Base-by-base conservation (phyloP, 2,888 invertebrate species). In the Phrixothrix hirtus region DNA sequence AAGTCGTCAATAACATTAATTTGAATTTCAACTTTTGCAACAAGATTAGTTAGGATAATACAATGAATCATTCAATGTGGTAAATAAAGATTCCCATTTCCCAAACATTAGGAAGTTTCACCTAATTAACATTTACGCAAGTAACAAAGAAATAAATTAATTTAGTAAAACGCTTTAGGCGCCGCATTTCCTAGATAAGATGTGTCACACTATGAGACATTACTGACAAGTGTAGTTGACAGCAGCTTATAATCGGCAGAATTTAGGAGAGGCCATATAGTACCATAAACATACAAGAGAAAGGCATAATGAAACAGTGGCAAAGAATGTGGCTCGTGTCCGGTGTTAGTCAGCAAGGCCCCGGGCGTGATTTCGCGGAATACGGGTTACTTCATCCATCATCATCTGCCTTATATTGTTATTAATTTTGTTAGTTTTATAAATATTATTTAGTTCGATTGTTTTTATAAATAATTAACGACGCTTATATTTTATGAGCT, bases 291-390 rank as follows among this genome's bases (percentile, higher is more conserved):
- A 16, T 21, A 36, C 17, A 29, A n/a, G 48, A 39, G 51, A 51
- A 45, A 45, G 45, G 41, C 39, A 31, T n/a, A 31, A 25, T 54
- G 54, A 54, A 54, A 48, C 54, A 54, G 54, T 54, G 48, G 44
- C 44, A 29, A 54, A 54, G 54, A 54, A 54, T 54, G 54, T 54
- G 44, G 35, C 54, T 47, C 53, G 54, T 52, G 58, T 58, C 58
- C 55, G 58, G 55, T 51, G 49, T 58, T 58, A 58, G 55, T 58
- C 55, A 58, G 45, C 44, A 29, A 15, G 26, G 42, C 52, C 53
- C 35, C 41, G 17, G 44, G 43, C 39, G 26, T 14, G 39, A 35
- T 17, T 48, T 49, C 50, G 36, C 44, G 43, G 53, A 57, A 56
- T 44, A 34, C 42, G 36, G 39, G 41, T 56, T 56, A 49, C 56